Evolutionary conservation across 2,888 invertebrate species (phyloP).

Genomic region (Clunio marinus): DNA sequence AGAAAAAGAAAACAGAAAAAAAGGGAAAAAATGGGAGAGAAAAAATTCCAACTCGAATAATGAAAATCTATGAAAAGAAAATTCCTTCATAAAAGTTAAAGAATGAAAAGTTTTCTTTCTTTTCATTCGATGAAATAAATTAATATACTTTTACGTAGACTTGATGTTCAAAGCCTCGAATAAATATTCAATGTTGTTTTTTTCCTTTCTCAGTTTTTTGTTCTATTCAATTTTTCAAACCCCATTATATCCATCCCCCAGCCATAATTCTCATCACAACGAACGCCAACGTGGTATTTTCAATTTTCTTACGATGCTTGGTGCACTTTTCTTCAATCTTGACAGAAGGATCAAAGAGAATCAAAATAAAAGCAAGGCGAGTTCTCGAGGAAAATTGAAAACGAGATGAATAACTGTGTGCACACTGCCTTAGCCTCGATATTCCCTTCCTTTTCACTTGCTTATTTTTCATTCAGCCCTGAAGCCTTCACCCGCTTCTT

Average conservation of each 20-base stretch:
- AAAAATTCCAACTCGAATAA: background rate
- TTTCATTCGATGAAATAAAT: background rate
- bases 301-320: background rate
- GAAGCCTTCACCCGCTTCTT: constrained; percentile 1
- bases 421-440: background rate
- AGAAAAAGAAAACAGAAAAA: no score
- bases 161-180: background rate
- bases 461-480: constrained; percentile 17
- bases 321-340: background rate
- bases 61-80: background rate
- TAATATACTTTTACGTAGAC: background rate
- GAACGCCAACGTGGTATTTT: background rate
- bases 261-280: background rate
- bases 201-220: background rate
- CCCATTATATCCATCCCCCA: background rate
- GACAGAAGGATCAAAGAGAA: constrained; percentile 16
- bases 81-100: background rate
- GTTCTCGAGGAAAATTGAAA: background rate
- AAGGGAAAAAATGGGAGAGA: no score
- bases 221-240: background rate
- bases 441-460: background rate
- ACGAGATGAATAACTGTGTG: background rate
- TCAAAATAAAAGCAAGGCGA: background rate
- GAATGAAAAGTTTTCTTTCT: constrained; percentile 18
- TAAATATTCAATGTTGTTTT: background rate